A percentile compares a stretch with the other conserved stretches of the same genome.
phyloP scores from a whole-genome alignment of 2,113 vertebrate species.

The Emydura subglobosa region DNA sequence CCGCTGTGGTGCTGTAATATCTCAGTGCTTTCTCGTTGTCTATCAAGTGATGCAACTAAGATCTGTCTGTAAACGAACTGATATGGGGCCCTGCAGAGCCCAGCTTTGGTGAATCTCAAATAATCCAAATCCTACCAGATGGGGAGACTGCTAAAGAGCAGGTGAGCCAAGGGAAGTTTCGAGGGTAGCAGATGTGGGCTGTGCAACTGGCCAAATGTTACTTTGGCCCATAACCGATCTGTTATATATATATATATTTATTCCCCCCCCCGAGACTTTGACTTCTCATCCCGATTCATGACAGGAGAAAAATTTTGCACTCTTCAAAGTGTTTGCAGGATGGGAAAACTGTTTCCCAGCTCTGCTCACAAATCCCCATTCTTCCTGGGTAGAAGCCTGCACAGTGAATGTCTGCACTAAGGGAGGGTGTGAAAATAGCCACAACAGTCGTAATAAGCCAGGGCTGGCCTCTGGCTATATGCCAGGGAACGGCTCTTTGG shows the following conservation, averaged over 20 bases:
- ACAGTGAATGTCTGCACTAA: not conserved
- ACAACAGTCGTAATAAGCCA: not conserved
- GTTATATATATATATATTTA: too few species aligned
- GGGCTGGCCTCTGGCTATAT: too few species aligned
- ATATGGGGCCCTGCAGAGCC: not conserved
- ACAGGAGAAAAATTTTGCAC: too few species aligned
- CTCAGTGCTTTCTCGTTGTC: not conserved
- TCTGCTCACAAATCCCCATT: not conserved
- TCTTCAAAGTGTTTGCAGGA: too few species aligned
- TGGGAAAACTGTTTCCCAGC: too few species aligned
- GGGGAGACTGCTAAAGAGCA: not conserved
- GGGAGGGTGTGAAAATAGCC: not conserved
- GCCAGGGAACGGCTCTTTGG: fast-evolving
- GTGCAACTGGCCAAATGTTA: not conserved
- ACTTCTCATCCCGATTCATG: too few species aligned
- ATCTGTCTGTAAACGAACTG: not conserved
- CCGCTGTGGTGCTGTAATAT: not conserved
- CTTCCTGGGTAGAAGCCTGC: not conserved
- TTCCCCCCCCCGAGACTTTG: too few species aligned
- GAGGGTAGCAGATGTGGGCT: not conserved
- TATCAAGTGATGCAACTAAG: not conserved
- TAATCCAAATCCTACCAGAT: fast-evolving
- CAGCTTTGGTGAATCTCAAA: not conserved
- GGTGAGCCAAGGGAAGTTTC: not conserved
- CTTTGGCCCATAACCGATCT: not conserved